A percentile compares a stretch with the other conserved stretches of the same genome.
These are phyloP conservation scores for Lemur catta DNA, from an alignment of 2,797 vertebrate genomes.

Conservation along the genomic window DNA sequence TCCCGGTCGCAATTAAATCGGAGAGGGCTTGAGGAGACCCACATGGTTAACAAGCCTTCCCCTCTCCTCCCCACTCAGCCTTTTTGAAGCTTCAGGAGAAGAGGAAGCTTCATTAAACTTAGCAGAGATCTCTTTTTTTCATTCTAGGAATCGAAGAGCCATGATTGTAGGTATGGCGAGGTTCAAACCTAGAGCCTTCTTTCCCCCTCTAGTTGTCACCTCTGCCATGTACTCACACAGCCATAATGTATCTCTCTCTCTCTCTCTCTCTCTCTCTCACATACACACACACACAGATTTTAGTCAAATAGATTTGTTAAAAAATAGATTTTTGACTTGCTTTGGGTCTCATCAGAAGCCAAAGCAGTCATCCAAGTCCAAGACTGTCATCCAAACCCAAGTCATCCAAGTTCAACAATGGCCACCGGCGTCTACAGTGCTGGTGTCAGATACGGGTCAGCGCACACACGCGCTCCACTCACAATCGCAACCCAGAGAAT, in stretches of 20 bases:
- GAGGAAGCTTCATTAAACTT: slow-evolving; percentile 67
- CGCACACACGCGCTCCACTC: slow-evolving; percentile 64
- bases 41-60: slow-evolving; percentile 59
- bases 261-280: neutral
- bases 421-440: neutral
- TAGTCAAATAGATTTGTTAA: neutral
- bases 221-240: neutral
- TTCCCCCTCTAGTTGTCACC: too few relatives aligned
- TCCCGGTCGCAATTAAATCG: slow-evolving; percentile 76
- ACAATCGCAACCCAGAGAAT: slow-evolving; percentile 70
- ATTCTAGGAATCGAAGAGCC: neutral
- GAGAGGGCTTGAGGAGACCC: slow-evolving; percentile 73
- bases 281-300: neutral
- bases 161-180: too few relatives aligned
- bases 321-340: slow-evolving; percentile 49
- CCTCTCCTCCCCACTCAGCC: neutral
- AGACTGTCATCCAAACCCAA: slow-evolving; percentile 62
- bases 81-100: slow-evolving; percentile 54
- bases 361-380: slow-evolving; percentile 69
- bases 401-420: slow-evolving; percentile 61
- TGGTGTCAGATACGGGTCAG: slow-evolving; percentile 75
- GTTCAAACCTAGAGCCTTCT: neutral
- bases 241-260: neutral
- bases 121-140: neutral
- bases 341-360: slow-evolving; percentile 61